A percentile compares a stretch with the other conserved stretches of the same genome.
Evolutionary conservation across 2,113 vertebrate species (phyloP).

Genomic region (Cebidichthys violaceus): DNA sequence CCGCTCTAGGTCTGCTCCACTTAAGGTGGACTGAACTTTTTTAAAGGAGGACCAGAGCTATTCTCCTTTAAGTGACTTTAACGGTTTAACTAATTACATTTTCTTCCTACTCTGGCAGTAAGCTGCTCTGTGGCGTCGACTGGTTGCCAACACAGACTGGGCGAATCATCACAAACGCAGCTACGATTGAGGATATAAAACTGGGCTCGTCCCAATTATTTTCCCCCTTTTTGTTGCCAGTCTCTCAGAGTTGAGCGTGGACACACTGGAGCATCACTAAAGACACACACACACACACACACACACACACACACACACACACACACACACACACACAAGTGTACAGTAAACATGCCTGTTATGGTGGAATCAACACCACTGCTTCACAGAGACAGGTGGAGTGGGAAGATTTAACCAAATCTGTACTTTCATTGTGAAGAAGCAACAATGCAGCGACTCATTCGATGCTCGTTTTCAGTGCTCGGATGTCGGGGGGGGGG

Average conservation of each 20-base stretch:
- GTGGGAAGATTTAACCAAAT: slow-evolving; percentile 26
- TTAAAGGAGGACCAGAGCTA: no score
- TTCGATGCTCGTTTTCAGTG: slow-evolving; percentile 28
- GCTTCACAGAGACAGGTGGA: slow-evolving; percentile 34
- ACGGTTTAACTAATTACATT: no score
- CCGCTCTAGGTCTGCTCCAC: no score
- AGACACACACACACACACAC: no score
- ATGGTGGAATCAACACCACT: slow-evolving; percentile 19
- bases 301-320: no score
- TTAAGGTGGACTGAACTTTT: no score
- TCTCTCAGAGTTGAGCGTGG: slow-evolving; percentile 1
- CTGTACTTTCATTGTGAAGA: slow-evolving; percentile 18
- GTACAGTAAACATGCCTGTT: slow-evolving; percentile 26
- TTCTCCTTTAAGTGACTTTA: no score
- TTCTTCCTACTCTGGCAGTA: no score
- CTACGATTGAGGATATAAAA: slow-evolving; percentile 46
- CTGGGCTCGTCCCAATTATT: slow-evolving; percentile 48
- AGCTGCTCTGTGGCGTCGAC: slow-evolving; percentile 12
- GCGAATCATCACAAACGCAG: slow-evolving; percentile 48
- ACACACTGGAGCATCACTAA: not conserved
- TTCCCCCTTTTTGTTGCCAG: slow-evolving; percentile 3
- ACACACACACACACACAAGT: no score
- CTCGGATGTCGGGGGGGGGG: slow-evolving; percentile 72
- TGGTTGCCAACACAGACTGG: slow-evolving; percentile 45
- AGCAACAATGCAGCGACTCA: slow-evolving; percentile 46